These are phyloP conservation scores for Orchestia grillus DNA, from an alignment of 1,140 invertebrate species.

Conservation along the genomic window DNA sequence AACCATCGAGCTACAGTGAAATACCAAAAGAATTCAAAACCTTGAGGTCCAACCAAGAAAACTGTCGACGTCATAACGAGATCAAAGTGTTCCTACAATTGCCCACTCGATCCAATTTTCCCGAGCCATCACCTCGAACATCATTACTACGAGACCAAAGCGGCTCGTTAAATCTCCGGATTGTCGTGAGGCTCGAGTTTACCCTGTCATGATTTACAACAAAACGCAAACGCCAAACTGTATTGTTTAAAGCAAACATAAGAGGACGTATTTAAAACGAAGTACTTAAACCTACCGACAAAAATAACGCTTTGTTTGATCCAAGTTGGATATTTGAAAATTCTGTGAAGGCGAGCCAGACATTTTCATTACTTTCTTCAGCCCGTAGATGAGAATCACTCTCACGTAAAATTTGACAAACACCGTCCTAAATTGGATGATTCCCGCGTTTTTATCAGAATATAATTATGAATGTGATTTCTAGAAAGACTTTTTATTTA, in stretches of 20 bases:
- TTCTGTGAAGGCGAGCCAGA: not conserved
- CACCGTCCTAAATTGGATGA: not conserved
- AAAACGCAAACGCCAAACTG: not conserved
- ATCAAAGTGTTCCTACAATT: not conserved
- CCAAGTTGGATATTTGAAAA: not conserved
- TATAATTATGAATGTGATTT: not conserved
- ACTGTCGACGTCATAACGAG: not conserved
- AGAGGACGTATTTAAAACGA: not conserved
- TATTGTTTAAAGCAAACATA: not conserved
- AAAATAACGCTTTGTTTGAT: not conserved
- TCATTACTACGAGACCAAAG: not conserved
- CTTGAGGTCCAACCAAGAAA: not conserved
- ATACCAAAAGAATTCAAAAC: not conserved
- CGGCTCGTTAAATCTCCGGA: not conserved
- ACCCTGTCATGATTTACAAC: not conserved
- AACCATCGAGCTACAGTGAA: not conserved
- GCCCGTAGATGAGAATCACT: not conserved
- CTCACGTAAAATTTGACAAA: not conserved
- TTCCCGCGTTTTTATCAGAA: not conserved
- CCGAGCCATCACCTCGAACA: not conserved
- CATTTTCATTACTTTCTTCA: not conserved
- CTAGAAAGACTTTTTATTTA: not conserved
- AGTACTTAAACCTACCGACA: not conserved
- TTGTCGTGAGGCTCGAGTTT: not conserved
- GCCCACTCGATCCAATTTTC: not conserved